These are phyloP conservation scores for Leptoclinus maculatus DNA, from an alignment of 2,797 vertebrate genomes.

Conservation along the genomic window DNA sequence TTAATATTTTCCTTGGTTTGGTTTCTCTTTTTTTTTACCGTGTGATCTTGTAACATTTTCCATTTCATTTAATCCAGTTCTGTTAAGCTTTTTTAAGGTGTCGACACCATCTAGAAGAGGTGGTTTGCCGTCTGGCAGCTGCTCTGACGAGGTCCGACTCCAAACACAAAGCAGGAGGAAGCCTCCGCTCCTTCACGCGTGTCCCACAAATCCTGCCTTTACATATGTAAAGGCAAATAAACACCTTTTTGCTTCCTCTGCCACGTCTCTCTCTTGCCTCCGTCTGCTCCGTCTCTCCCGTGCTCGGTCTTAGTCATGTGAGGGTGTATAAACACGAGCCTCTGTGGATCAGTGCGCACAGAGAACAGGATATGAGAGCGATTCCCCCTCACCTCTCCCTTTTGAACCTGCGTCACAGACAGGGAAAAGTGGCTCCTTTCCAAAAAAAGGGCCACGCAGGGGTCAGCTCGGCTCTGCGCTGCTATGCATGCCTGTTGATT, in stretches of 20 bases:
- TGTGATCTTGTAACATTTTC: constrained; percentile 23
- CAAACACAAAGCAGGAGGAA: constrained; percentile 59
- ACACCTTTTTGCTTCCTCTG: constrained; percentile 38
- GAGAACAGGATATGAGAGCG: constrained; percentile 70
- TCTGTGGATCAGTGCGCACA: constrained; percentile 61
- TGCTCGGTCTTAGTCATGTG: constrained; percentile 45
- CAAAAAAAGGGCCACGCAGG: constrained; percentile 30
- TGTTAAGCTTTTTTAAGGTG: constrained; percentile 32
- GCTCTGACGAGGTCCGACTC: constrained; percentile 24
- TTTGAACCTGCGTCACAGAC: constrained; percentile 60
- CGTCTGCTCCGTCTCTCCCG: constrained; percentile 30
- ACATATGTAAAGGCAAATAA: constrained; percentile 62
- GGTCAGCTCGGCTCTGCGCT: constrained; percentile 45
- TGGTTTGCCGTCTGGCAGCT: constrained; percentile 41
- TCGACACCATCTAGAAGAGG: constrained; percentile 26
- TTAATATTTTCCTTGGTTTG: constrained; percentile 29
- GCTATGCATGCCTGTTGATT: constrained; percentile 27
- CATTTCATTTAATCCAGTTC: constrained; percentile 22
- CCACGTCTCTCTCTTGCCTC: constrained; percentile 6
- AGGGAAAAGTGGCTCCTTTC: constrained; percentile 35
- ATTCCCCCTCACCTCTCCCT: constrained; percentile 61
- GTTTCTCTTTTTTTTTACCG: constrained; percentile 14
- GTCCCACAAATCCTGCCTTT: constrained; percentile 68
- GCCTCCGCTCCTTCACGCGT: constrained; percentile 51
- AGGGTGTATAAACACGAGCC: constrained; percentile 68